Conservation (phyloP, 2,888 invertebrate genomes). For the Emmelina monodactyla region DNA sequence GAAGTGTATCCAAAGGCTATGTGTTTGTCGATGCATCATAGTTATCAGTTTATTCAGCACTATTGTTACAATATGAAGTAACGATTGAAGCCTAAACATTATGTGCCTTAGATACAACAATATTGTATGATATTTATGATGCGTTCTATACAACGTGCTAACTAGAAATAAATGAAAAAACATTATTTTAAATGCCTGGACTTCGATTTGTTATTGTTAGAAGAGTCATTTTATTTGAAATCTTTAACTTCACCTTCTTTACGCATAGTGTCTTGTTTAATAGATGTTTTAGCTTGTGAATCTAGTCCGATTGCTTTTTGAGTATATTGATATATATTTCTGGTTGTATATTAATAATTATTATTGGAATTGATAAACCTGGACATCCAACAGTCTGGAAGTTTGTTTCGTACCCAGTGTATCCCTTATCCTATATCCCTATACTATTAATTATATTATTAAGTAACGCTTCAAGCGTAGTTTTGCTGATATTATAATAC, state of each 20-base stretch:
- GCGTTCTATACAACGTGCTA: conserved; percentile 67
- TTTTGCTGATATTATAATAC: conserved; percentile 48
- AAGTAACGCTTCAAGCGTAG: conserved; percentile 62
- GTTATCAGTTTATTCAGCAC: conserved; percentile 43
- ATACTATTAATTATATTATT: conserved; percentile 51
- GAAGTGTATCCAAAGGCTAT: too few relatives aligned
- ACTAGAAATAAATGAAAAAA: conserved; percentile 59
- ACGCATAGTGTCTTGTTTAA: too few relatives aligned
- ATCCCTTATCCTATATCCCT: conserved; percentile 28
- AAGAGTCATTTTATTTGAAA: not conserved
- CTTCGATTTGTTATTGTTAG: conserved; percentile 44
- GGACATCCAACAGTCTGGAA: conserved; percentile 38
- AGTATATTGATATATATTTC: not conserved
- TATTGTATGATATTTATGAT: conserved; percentile 66
- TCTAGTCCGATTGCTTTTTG: too few relatives aligned
- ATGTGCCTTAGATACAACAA: conserved; percentile 69
- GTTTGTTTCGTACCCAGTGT: conserved; percentile 44
- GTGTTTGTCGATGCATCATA: not conserved
- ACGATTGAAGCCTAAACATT: conserved; percentile 66
- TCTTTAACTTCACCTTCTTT: not conserved
- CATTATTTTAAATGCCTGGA: conserved; percentile 55
- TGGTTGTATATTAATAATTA: not conserved
- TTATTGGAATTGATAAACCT: not conserved
- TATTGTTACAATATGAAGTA: conserved; percentile 62
- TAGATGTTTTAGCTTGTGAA: too few relatives aligned